Conservation (phyloP, 2,113 vertebrate genomes). For the Ploceus nigricollis region DNA sequence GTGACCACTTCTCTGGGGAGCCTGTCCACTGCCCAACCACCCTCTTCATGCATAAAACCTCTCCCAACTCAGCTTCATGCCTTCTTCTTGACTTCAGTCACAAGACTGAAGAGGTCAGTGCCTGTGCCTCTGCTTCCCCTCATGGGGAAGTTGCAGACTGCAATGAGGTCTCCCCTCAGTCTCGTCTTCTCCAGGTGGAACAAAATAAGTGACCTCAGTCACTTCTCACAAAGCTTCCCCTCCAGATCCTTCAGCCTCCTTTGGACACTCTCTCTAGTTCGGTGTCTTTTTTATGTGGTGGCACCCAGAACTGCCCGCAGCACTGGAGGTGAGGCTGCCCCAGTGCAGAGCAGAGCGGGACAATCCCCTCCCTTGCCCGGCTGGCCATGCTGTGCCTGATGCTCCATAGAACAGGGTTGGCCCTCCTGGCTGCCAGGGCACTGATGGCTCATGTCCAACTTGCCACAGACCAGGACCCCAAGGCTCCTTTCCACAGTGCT, state of each 20-base stretch:
- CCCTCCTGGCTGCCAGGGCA: not conserved
- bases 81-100: not conserved
- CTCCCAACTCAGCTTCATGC: rapidly evolving
- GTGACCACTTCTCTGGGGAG: not conserved
- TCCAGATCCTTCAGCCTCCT: not conserved
- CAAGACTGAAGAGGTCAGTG: not conserved
- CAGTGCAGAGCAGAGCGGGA: not conserved
- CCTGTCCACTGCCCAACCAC: not conserved
- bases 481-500: rapidly evolving
- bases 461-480: rapidly evolving
- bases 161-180: not conserved
- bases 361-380: not conserved
- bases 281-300: rapidly evolving
- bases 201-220: not conserved
- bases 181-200: not conserved
- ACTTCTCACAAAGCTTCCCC: rapidly evolving
- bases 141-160: rapidly evolving
- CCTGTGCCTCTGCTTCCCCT: not conserved
- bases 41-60: not conserved
- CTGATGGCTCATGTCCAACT: rapidly evolving
- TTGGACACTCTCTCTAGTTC: not conserved
- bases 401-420: not conserved
- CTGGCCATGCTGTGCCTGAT: not conserved
- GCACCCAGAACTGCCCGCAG: not conserved
- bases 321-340: not conserved